These are phyloP conservation scores for Trichonephila clavipes DNA, from an alignment of 1,140 invertebrate genomes.

Conservation along the genomic window DNA sequence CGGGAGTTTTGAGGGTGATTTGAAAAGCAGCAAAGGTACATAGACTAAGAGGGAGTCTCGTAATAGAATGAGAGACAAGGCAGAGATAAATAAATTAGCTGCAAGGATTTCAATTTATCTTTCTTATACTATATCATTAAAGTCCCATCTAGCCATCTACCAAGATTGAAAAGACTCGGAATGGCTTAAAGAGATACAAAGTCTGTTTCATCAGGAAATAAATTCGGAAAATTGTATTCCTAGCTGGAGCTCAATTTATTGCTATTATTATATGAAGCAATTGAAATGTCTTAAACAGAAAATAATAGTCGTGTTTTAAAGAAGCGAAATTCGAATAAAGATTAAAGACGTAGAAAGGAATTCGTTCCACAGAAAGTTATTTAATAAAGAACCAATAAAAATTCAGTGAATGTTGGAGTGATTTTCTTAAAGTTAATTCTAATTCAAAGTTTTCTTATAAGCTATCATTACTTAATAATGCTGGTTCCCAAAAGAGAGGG, in stretches of 20 bases:
- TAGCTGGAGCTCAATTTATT: background rate
- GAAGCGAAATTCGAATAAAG: too few relatives aligned
- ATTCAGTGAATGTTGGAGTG: too few relatives aligned
- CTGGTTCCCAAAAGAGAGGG: too few relatives aligned
- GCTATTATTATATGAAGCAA: background rate
- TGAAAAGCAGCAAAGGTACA: constrained; percentile 30
- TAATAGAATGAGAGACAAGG: constrained; percentile 1
- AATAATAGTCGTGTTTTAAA: background rate
- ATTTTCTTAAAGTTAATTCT: too few relatives aligned
- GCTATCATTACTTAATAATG: too few relatives aligned
- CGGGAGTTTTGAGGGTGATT: constrained; percentile 21
- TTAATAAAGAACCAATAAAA: too few relatives aligned
- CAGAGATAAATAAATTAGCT: constrained; percentile 52
- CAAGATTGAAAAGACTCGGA: background rate
- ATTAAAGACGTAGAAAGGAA: too few relatives aligned
- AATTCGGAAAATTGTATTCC: background rate
- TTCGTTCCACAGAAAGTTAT: too few relatives aligned
- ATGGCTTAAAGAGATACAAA: background rate
- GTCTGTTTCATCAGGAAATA: background rate
- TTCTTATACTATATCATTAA: constrained; percentile 39
- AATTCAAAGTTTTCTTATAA: too few relatives aligned
- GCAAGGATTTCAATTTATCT: constrained; percentile 49
- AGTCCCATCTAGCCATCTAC: constrained; percentile 30
- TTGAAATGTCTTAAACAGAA: background rate
- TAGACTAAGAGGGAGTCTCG: background rate